Base-by-base conservation (phyloP, 2,797 vertebrate species). In the Brachyalestes nurse region DNA sequence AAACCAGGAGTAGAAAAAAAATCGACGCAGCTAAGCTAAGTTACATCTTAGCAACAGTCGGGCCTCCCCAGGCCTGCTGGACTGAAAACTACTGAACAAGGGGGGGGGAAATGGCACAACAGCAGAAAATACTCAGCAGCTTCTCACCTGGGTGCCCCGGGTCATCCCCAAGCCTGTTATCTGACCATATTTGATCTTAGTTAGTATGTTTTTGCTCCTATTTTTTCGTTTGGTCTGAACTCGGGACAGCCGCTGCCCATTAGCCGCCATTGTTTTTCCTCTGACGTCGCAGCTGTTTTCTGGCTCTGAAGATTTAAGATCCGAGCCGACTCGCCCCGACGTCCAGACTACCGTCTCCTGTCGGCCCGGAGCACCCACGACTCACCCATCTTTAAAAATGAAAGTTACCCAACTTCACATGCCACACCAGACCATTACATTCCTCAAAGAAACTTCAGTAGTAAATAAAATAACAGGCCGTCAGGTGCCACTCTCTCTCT, bases 191-290 rank as follows among this genome's bases (percentile, higher is more conserved):
- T 55, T 82, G 9, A 84, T 84, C 80, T 84, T 82, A n/a, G 51
- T 71, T 45, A 87, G 58, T 21, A 86, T 78, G 79, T 87, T 87
- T 84, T 75, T 84, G 51, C 78, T 77, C 72, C 80, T 51, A 61
- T 81, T 84, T 81, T 77, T 76, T 77, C 72, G 74, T 70, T 70
- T 87, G 78, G 73, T 66, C 60, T 77, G 81, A 76, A 53, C 85
- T 62, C 71, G 84, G 42, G 67, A 64, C 51, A 38, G 72, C 47
- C 78, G 75, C 75, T 73, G 62, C 45, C 78, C 73, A 16, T 70
- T 77, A 19, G 86, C 53, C 84, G 84, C 86, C 86, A 86, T 87
- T 86, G 83, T 82, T 81, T 77, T 83, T 84, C 75, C 81, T 72
- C 72, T 86, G 78, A 81, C 81, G 85, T 79, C 62, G 75, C 65